Conservation (phyloP, 1,140 invertebrate genomes). For the Sinonovacula constricta region DNA sequence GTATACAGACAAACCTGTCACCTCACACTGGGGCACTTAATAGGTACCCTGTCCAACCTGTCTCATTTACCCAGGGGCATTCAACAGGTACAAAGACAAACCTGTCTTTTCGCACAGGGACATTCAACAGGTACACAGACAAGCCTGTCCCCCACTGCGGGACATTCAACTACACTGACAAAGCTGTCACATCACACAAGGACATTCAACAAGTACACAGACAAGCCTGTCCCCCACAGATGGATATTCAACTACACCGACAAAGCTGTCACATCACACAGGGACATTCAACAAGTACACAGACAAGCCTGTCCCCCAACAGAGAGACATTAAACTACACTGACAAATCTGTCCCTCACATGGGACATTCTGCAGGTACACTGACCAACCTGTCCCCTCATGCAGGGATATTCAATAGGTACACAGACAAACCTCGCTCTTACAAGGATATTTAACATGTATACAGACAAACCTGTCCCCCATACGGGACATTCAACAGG, state of each 20-base stretch:
- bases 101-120: slow-evolving; percentile 76
- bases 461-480: too few relatives aligned
- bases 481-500: too few relatives aligned
- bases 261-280: slow-evolving; percentile 89
- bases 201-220: too few relatives aligned
- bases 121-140: not conserved
- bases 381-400: slow-evolving; percentile 87
- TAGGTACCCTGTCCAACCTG: slow-evolving; percentile 84
- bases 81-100: slow-evolving; percentile 59
- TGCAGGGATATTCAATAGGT: slow-evolving; percentile 81
- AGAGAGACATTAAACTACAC: slow-evolving; percentile 84
- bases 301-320: slow-evolving; percentile 89
- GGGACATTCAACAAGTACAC: slow-evolving; percentile 82
- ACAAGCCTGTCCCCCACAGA: too few relatives aligned
- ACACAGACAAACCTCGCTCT: not conserved
- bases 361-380: slow-evolving; percentile 81
- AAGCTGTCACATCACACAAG: too few relatives aligned
- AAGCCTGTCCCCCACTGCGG: too few relatives aligned
- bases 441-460: not conserved
- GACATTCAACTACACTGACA: too few relatives aligned
- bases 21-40: slow-evolving; percentile 84
- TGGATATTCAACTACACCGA: too few relatives aligned
- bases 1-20: slow-evolving; percentile 88
- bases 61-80: slow-evolving; percentile 88
- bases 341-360: slow-evolving; percentile 88